phyloP scores from a whole-genome alignment of 37 sponge, comb jelly and placozoan genomes.

The Aphrocallistes beatrix region DNA sequence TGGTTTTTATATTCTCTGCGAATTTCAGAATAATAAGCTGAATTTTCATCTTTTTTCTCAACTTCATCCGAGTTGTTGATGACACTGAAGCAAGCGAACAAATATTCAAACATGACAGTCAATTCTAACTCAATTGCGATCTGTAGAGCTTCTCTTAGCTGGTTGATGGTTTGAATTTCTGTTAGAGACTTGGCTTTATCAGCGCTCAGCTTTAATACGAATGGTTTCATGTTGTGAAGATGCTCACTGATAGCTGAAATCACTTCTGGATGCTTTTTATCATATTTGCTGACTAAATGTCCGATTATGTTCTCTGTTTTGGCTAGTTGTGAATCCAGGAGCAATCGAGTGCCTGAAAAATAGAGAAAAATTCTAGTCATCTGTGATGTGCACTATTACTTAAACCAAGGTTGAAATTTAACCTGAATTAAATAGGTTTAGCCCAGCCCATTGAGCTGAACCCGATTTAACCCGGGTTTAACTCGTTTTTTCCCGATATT shows the following conservation, averaged over 20 bases:
- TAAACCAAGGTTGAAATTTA: too few relatives aligned
- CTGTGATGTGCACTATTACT: too few relatives aligned
- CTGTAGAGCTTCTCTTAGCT: neutral
- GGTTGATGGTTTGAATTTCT: neutral
- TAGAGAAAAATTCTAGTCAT: too few relatives aligned
- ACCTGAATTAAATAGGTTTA: too few relatives aligned
- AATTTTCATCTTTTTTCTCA: neutral
- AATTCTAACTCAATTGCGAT: neutral
- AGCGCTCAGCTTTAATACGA: neutral
- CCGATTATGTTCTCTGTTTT: too few relatives aligned
- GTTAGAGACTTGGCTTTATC: neutral
- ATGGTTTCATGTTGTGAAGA: neutral
- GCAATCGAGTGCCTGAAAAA: too few relatives aligned
- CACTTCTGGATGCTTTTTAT: neutral
- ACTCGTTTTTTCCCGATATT: too few relatives aligned
- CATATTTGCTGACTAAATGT: neutral
- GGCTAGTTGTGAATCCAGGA: too few relatives aligned
- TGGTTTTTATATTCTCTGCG: neutral
- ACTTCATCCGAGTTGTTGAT: neutral
- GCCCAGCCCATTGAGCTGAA: too few relatives aligned
- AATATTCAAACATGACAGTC: slow-evolving; percentile 13
- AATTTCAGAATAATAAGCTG: neutral
- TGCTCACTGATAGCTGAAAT: neutral
- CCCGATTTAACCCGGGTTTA: too few relatives aligned
- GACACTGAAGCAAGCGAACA: slow-evolving; percentile 1